Conservation (phyloP, 2,797 vertebrate species). For the Thripadectes ignobilis region DNA sequence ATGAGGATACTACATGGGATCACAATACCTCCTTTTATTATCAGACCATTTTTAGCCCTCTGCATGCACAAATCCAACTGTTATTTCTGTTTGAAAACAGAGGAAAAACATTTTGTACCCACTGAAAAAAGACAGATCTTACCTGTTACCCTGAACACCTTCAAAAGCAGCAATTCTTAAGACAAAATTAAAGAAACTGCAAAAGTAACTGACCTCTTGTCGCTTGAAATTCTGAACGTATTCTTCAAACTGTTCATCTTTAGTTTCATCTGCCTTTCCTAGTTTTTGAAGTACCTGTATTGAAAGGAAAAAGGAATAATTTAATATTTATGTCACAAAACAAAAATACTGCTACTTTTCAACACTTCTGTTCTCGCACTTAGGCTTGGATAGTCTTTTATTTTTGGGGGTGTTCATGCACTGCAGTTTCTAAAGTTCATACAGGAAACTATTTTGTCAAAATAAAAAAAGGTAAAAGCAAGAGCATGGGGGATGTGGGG, state of each 20-base stretch:
- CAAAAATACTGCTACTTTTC: not conserved
- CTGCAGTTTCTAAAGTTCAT: not conserved
- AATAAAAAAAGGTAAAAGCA: not conserved
- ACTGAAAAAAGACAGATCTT: not conserved
- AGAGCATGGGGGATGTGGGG: not conserved
- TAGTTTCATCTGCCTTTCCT: constrained; percentile 97
- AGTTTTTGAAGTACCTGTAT: constrained; percentile 91
- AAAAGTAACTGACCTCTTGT: constrained; percentile 86
- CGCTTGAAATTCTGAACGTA: constrained; percentile 95
- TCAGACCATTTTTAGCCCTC: not conserved
- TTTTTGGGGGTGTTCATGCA: not conserved
- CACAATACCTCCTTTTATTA: not conserved
- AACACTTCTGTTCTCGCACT: not conserved
- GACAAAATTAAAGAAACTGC: not conserved
- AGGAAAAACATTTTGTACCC: not conserved
- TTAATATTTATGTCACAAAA: not conserved
- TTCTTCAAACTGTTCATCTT: constrained; percentile 98
- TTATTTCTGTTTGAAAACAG: not conserved
- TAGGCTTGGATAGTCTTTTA: not conserved
- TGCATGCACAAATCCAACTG: not conserved
- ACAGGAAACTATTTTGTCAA: not conserved
- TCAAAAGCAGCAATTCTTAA: not conserved
- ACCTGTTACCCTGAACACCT: not conserved
- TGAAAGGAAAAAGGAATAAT: not conserved
- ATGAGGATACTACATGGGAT: not conserved